These are phyloP conservation scores for Ceratotherium simum DNA, from an alignment of 2,113 vertebrate genomes.

Conservation along the genomic window DNA sequence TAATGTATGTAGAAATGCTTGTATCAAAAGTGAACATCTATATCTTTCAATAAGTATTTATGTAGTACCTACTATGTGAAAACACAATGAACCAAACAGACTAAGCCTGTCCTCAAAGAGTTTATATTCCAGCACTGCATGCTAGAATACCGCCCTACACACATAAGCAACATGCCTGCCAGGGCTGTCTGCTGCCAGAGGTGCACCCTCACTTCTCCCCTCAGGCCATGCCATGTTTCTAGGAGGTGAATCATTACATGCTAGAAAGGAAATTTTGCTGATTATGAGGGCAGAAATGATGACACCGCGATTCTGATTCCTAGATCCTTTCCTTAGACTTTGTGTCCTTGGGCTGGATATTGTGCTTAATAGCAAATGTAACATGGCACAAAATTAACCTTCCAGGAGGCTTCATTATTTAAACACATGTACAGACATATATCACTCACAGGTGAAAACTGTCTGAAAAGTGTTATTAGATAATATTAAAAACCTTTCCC, in stretches of 20 bases:
- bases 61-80: neutral
- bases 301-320: neutral
- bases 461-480: neutral
- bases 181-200: neutral
- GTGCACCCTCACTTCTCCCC: neutral
- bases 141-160: neutral
- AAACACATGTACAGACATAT: neutral
- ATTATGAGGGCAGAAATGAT: neutral
- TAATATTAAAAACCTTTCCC: neutral
- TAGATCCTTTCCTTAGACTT: neutral
- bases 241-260: neutral
- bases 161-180: neutral
- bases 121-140: neutral
- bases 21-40: neutral
- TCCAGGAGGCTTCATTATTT: neutral
- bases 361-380: neutral
- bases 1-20: neutral
- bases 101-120: neutral
- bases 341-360: neutral
- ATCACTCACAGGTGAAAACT: neutral
- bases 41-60: slow-evolving; percentile 11
- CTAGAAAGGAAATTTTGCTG: neutral
- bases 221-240: neutral
- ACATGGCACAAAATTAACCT: neutral
- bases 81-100: neutral